Evolutionary conservation across 2,888 invertebrate genomes (phyloP).

Genomic region (Neoascia interrupta): DNA sequence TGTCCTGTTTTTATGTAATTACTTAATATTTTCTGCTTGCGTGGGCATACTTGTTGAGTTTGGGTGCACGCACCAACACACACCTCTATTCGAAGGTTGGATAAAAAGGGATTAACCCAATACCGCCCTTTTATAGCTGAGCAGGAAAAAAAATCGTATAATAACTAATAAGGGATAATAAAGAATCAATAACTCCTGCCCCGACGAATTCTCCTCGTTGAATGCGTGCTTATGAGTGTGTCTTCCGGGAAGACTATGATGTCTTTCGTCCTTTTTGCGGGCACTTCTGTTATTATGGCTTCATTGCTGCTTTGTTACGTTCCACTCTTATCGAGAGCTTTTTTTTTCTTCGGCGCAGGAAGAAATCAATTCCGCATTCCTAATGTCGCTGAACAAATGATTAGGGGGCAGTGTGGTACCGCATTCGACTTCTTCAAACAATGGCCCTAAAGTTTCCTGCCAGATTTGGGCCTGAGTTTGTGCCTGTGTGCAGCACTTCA

Average conservation of each 20-base stretch:
- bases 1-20: constrained; percentile 37
- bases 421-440: constrained; percentile 4
- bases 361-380: too few species aligned
- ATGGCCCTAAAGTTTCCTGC: constrained; percentile 19
- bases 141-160: constrained; percentile 35
- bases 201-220: background rate
- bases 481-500: constrained; percentile 12
- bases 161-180: constrained; percentile 61
- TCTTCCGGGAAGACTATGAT: background rate
- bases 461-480: constrained; percentile 13
- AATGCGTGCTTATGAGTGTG: background rate
- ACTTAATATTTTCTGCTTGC: constrained; percentile 34
- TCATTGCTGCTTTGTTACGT: too few species aligned
- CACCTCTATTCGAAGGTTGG: background rate
- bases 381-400: constrained; percentile 22
- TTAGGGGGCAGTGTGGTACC: background rate
- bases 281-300: constrained; percentile 24
- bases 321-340: constrained; percentile 31
- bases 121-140: constrained; percentile 26
- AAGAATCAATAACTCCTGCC: constrained; percentile 54
- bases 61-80: background rate
- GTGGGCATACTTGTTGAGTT: constrained; percentile 44
- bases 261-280: constrained; percentile 34
- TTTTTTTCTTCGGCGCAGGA: constrained; percentile 13
- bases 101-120: constrained; percentile 52